Percentiles rank a stretch among this genome's conserved stretches.
These are phyloP conservation scores for Mizuhopecten yessoensis DNA, from an alignment of 1,140 invertebrate species.

Conservation along the genomic window DNA sequence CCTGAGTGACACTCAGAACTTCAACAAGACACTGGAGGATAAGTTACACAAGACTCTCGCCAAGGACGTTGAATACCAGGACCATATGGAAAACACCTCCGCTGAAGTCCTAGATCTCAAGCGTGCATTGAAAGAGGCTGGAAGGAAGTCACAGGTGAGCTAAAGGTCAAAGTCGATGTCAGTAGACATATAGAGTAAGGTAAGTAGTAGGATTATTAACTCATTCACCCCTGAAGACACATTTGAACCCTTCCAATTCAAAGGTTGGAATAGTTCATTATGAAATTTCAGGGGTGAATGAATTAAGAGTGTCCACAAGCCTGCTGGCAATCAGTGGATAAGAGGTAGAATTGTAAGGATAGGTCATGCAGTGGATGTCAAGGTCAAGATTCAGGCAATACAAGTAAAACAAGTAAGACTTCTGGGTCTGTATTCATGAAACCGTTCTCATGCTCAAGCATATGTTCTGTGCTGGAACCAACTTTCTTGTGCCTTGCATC, in stretches of 20 bases:
- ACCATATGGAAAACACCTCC: constrained; percentile 67
- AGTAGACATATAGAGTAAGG: no score
- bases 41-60: constrained; percentile 71
- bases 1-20: constrained; percentile 71
- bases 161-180: no score
- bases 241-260: no score
- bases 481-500: no score
- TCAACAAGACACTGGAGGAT: constrained; percentile 75
- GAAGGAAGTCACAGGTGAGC: constrained; percentile 72
- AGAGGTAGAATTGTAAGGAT: neutral
- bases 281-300: neutral
- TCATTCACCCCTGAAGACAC: no score
- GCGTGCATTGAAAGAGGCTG: constrained; percentile 69
- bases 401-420: no score
- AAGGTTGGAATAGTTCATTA: neutral
- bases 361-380: neutral
- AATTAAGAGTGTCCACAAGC: neutral
- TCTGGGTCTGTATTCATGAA: no score
- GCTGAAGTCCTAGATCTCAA: constrained; percentile 69
- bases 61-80: constrained; percentile 72
- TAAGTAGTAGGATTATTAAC: no score
- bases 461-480: no score
- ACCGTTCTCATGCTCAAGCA: no score
- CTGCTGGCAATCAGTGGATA: no score
- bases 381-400: neutral